Base-by-base conservation (phyloP, 1,140 invertebrate species). In the Pogonomyrmex californicus region DNA sequence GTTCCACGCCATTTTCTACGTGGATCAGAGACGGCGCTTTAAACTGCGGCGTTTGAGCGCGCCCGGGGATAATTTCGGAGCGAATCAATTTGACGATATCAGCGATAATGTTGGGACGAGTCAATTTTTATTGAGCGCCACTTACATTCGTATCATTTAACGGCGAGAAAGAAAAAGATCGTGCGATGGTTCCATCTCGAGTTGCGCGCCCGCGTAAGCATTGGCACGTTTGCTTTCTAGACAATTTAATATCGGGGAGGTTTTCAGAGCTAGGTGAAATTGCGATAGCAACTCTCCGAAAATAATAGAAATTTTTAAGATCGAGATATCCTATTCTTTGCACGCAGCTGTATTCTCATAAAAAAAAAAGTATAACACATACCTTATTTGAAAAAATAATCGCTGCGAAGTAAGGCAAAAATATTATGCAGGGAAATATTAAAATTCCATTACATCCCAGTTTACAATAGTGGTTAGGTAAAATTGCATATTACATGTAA, bases 61-160 rank as follows among this genome's bases (percentile, higher is more conserved):
- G 56, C 14, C 23, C 17, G 38, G 6, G 41, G 54, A 82, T 83
- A 83, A 83, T 83, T 44, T 47, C 41, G 54, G 33, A 41, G 23
- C 36, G 60, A 79, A 79, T 79, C 77, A 79, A 79, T 79, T 79
- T 38, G 77, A 51, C 47, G 77, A 79, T 79, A 79, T 79, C 77
- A 36, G 77, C 62, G 77, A 79, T 70, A 81, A 81, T 70, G 63
- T 81, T 51, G 49, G 38, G 63, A 81, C 49, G 65, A 65, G 63
- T 23, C 66, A 71, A 73, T 73, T 73, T 36, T 83, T 54, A 75
- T 75, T 23, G 44, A 73, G 17, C 49, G 30, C 78, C 66, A 82
- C 51, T 82, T 71, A 44, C 54, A 66, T n/a, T 75, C 68, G 68
- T 83, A 75, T 62, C 54, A 62, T 83, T 60, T 49, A 60, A 49